Base-by-base conservation (phyloP, 2,797 vertebrate genomes). In the Tauraco hartlaubi region DNA sequence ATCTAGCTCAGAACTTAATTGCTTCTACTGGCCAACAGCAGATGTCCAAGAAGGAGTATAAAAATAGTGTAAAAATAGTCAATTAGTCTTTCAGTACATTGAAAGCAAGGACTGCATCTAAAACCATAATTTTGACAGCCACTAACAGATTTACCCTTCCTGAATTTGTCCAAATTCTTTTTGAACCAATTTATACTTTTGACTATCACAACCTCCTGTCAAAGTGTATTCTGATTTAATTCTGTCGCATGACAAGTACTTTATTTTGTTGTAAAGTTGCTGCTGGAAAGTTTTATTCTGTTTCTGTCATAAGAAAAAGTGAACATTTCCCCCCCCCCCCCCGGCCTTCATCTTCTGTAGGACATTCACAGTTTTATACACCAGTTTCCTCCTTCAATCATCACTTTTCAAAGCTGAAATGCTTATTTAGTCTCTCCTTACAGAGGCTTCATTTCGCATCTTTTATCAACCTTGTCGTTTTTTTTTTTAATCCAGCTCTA, bases 321-420 rank as follows among this genome's bases (percentile, higher is more conserved):
- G 5, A 93, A 33, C 3, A 33, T 29, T 26, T n/a, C 19, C 9
- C 5, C 6, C 2, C 2, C 31, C 1, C 5, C 12, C n/a, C n/a
- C n/a, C n/a, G n/a, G n/a, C n/a, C n/a, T n/a, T 22, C 29, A 52
- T 63, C 31, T 79, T 82, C 44, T 69, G 43, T 67, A 67, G 25
- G 63, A 87, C 15, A 77, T 52, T 29, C n/a, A 49, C 13, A 63
- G 17, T 73, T 85, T 73, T 55, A 55, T 33, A 72, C 4, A 55
- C 5, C 15, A 37, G 3, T 79, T 5, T 48, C 9, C 15, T 80
- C 48, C 28, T 83, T 85, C 49, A 79, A 25, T 37, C 44, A 41
- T 5, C 46, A 54, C 6, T 89, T 91, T 89, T 62, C 63, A 72
- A 78, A 73, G 26, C 15, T 41, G n/a, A 84, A 93, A 89, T 62